Evolutionary conservation across 2,888 invertebrate species (phyloP).

Genomic region (Atrina japonica): DNA sequence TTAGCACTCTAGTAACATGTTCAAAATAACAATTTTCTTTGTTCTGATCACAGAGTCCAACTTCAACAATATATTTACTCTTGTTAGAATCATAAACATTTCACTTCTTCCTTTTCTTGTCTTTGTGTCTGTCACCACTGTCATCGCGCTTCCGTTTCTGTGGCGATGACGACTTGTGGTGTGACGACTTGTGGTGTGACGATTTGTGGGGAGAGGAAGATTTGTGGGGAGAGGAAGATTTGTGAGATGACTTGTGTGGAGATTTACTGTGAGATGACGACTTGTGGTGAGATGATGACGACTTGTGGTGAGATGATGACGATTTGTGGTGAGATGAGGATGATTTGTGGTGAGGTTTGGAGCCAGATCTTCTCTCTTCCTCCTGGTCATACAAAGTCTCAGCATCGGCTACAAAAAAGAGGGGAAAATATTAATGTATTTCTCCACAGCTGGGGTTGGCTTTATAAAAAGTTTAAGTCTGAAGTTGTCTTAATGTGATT

Average conservation of each 20-base stretch:
- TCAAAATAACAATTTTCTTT: too few species aligned
- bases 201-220: slow-evolving; percentile 27
- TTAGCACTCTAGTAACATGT: too few species aligned
- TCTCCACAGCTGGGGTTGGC: background rate
- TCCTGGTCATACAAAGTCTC: slow-evolving; percentile 54
- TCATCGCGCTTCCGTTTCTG: slow-evolving; percentile 55
- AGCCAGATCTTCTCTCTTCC: slow-evolving; percentile 26
- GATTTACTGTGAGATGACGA: slow-evolving; percentile 31
- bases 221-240: slow-evolving; percentile 38
- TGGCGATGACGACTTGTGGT: slow-evolving; percentile 25
- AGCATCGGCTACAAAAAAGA: slow-evolving; percentile 60
- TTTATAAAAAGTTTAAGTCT: background rate
- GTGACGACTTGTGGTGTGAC: slow-evolving; percentile 11
- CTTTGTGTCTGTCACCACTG: slow-evolving; percentile 57
- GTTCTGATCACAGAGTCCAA: too few species aligned
- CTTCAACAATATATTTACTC: too few species aligned
- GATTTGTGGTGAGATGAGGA: slow-evolving; percentile 15
- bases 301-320: slow-evolving; percentile 13
- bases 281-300: slow-evolving; percentile 20
- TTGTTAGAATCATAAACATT: too few species aligned
- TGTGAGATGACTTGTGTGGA: slow-evolving; percentile 40
- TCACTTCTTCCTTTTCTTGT: slow-evolving; percentile 55
- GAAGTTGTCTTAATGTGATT: background rate
- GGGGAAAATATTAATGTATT: background rate
- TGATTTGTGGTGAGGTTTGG: slow-evolving; percentile 21